A percentile compares a stretch with the other conserved stretches of the same genome.
Conservation (phyloP, 2,797 vertebrate species). For the Picus viridis region DNA sequence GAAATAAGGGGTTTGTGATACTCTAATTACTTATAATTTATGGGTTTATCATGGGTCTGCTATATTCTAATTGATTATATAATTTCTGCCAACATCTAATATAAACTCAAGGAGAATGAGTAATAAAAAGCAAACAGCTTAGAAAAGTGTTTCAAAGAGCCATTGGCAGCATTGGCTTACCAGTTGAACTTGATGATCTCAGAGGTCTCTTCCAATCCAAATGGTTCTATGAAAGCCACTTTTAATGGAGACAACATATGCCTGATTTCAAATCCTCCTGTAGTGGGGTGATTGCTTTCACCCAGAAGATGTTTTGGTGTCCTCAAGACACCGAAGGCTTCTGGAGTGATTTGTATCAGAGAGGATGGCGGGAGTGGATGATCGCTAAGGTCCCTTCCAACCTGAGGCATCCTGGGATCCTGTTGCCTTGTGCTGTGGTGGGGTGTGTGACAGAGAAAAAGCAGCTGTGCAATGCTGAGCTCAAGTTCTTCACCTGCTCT, state of each 20-base stretch:
- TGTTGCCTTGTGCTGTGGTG: neutral
- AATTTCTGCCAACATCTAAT: neutral
- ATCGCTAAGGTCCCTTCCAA: too few relatives aligned
- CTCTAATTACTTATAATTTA: neutral
- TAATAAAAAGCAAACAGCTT: neutral
- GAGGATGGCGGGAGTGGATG: too few relatives aligned
- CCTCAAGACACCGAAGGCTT: neutral
- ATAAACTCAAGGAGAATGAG: neutral
- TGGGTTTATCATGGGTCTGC: neutral
- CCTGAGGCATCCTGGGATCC: too few relatives aligned
- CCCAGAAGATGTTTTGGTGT: neutral
- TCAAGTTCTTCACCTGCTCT: constrained; percentile 24
- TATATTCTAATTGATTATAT: neutral
- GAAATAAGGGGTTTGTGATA: neutral
- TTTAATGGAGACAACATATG: neutral
- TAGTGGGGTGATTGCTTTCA: neutral
- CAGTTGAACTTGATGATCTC: too few relatives aligned
- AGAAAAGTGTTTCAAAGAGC: neutral
- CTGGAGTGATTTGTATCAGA: neutral
- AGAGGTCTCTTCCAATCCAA: too few relatives aligned
- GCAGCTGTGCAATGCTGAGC: neutral
- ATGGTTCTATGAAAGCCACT: neutral
- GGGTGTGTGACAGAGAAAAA: neutral
- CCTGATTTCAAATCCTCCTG: neutral
- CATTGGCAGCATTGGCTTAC: too few relatives aligned